Conservation (phyloP, 2,113 vertebrate species). For the Origma solitaria region DNA sequence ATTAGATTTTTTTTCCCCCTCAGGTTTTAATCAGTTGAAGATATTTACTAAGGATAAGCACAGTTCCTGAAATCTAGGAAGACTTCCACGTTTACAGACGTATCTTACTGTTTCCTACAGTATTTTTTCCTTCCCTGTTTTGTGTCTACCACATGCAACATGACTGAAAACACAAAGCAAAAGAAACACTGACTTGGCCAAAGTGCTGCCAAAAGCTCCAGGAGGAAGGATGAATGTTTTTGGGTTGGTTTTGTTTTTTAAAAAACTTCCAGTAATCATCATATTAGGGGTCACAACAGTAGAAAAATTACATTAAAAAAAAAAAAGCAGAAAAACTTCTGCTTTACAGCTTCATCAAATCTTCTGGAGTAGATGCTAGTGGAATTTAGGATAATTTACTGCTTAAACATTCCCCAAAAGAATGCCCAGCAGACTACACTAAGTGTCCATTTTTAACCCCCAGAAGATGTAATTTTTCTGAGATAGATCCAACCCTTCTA, state of each 20-base stretch:
- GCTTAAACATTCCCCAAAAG: background rate
- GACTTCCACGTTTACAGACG: background rate
- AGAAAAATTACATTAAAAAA: background rate
- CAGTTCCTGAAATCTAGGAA: background rate
- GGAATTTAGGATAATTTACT: background rate
- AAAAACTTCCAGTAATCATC: background rate
- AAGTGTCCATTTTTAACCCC: background rate
- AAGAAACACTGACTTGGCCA: background rate
- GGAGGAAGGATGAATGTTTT: background rate
- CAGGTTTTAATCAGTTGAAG: background rate
- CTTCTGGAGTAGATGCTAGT: background rate
- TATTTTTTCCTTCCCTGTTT: background rate
- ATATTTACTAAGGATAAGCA: background rate
- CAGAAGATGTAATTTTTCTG: background rate
- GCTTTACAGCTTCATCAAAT: background rate
- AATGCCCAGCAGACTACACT: background rate
- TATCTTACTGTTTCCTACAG: background rate
- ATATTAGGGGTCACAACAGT: background rate
- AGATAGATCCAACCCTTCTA: background rate
- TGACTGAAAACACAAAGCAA: background rate
- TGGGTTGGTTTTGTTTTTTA: background rate
- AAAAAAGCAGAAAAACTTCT: background rate
- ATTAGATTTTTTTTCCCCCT: background rate
- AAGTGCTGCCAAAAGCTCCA: background rate
- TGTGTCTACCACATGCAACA: background rate